Conservation (phyloP, 1,140 invertebrate genomes). For the Agrypnia vestita region DNA sequence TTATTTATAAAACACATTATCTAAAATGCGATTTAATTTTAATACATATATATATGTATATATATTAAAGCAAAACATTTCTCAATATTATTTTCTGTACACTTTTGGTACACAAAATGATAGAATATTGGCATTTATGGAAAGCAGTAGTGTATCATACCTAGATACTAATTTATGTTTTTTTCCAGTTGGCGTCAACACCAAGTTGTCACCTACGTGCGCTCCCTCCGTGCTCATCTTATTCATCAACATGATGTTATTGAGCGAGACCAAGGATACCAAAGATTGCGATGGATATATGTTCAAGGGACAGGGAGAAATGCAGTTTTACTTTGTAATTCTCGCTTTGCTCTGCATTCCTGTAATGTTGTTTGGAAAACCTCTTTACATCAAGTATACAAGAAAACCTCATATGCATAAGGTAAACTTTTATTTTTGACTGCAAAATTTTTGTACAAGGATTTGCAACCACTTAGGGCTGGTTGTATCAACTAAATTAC, state of each 20-base stretch:
- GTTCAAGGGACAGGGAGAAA: slow-evolving; percentile 79
- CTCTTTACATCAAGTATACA: slow-evolving; percentile 78
- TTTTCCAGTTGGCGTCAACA: background rate
- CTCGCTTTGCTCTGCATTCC: slow-evolving; percentile 90
- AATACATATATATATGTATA: no score
- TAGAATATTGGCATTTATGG: no score
- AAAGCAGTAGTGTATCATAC: no score
- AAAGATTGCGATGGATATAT: slow-evolving; percentile 77
- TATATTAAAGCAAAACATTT: no score
- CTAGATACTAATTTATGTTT: background rate
- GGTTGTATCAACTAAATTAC: no score
- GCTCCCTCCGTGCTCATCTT: slow-evolving; percentile 91
- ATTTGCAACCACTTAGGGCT: no score
- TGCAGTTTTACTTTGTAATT: slow-evolving; percentile 85
- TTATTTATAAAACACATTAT: no score
- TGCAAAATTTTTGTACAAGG: slow-evolving; percentile 12
- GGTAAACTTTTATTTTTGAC: slow-evolving; percentile 27
- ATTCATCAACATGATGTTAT: slow-evolving; percentile 95
- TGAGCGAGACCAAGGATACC: slow-evolving; percentile 72
- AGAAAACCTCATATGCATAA: slow-evolving; percentile 51
- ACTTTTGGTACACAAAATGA: no score
- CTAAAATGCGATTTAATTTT: no score
- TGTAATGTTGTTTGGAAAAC: slow-evolving; percentile 94
- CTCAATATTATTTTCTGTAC: no score
- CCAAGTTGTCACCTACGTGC: slow-evolving; percentile 74